Evolutionary conservation across 1,140 invertebrate genomes (phyloP).

Genomic region (Drosophila elegans): DNA sequence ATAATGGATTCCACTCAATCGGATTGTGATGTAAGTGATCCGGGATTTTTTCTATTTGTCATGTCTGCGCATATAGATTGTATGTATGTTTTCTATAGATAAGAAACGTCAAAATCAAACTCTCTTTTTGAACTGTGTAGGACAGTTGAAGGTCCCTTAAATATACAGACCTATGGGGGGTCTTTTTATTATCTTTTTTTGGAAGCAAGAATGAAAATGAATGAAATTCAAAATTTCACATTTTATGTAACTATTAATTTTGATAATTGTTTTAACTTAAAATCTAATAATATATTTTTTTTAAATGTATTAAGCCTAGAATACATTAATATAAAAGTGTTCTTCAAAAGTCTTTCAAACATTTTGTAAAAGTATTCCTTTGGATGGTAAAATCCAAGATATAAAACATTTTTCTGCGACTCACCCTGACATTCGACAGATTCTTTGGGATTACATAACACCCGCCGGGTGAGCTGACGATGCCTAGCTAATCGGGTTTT

Average conservation of each 20-base stretch:
- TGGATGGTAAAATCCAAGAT: background rate
- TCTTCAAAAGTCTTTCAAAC: no score
- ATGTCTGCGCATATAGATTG: slow-evolving; percentile 14
- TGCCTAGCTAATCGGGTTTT: slow-evolving; percentile 29
- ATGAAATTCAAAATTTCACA: background rate
- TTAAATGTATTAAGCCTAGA: background rate
- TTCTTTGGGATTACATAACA: slow-evolving; percentile 38
- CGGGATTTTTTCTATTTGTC: slow-evolving; percentile 20
- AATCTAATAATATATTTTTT: background rate
- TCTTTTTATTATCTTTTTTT: background rate
- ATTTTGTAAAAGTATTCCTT: no score
- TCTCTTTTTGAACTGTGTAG: slow-evolving; percentile 21
- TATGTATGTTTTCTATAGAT: slow-evolving; percentile 32
- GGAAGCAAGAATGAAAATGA: background rate
- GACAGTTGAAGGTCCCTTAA: slow-evolving; percentile 48
- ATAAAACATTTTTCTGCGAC: background rate
- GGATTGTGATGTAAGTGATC: slow-evolving; percentile 53
- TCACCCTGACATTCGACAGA: slow-evolving; percentile 11
- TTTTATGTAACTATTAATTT: background rate
- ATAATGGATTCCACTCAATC: slow-evolving; percentile 37
- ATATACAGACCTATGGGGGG: slow-evolving; percentile 2
- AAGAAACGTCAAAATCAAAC: slow-evolving; percentile 48
- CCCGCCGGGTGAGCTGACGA: slow-evolving; percentile 9
- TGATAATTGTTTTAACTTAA: background rate
- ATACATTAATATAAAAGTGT: no score